Conservation (phyloP, 2,797 vertebrate genomes). For the Macropus fuliginosus region DNA sequence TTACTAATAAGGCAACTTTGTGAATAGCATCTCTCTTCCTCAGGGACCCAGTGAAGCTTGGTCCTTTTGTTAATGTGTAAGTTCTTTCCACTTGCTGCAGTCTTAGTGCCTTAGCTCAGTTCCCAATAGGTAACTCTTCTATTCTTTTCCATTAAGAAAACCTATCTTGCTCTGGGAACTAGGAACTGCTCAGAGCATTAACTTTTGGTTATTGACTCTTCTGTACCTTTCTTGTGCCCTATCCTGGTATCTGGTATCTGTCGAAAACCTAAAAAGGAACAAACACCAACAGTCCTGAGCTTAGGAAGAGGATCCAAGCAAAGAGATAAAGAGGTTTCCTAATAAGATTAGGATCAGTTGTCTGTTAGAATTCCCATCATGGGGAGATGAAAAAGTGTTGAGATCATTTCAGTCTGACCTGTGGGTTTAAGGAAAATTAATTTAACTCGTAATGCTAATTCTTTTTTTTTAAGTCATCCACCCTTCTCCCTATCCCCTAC, state of each 20-base stretch:
- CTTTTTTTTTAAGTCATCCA: neutral
- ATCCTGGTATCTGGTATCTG: neutral
- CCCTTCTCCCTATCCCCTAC: neutral
- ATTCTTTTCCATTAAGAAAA: conserved; percentile 66
- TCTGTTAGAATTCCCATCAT: conserved; percentile 35
- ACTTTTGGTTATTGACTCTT: conserved; percentile 22
- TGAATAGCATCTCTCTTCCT: conserved; percentile 53
- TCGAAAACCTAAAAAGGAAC: conserved; percentile 9
- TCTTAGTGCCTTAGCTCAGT: conserved; percentile 86
- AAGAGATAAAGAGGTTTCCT: conserved; percentile 50
- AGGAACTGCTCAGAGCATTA: conserved; percentile 26
- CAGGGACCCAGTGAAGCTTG: conserved; percentile 13
- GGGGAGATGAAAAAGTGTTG: neutral
- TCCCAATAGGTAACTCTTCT: conserved; percentile 78
- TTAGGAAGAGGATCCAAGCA: conserved; percentile 26
- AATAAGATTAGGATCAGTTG: conserved; percentile 58
- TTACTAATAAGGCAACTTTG: conserved; percentile 59
- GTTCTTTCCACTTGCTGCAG: conserved; percentile 79
- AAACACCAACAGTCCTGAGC: conserved; percentile 45
- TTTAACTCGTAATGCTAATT: neutral
- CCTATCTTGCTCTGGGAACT: conserved; percentile 51
- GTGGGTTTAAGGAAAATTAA: neutral
- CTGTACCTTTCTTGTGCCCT: neutral
- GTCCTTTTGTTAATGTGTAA: conserved; percentile 60
- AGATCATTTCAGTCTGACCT: neutral